These are phyloP conservation scores for Elgaria multicarinata DNA, from an alignment of 2,113 vertebrate species.

Conservation along the genomic window DNA sequence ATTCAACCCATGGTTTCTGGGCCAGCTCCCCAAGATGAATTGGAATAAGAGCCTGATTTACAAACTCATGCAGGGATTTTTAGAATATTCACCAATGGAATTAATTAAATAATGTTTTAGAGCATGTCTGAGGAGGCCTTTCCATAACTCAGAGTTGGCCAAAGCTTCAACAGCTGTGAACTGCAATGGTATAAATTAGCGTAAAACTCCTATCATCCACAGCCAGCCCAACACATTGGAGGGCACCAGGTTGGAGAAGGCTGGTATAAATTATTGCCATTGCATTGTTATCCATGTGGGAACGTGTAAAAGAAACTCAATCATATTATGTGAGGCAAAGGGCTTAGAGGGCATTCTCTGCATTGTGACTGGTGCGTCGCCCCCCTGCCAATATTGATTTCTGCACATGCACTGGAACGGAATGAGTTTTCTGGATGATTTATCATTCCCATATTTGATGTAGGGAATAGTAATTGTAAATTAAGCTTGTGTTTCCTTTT, in stretches of 20 bases:
- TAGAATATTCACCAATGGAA: constrained; percentile 29
- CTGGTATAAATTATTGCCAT: neutral
- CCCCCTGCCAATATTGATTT: constrained; percentile 34
- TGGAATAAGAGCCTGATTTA: constrained; percentile 11
- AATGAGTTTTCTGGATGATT: constrained; percentile 43
- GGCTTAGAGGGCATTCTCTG: constrained; percentile 21
- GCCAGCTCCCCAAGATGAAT: neutral
- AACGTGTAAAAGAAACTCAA: constrained; percentile 32
- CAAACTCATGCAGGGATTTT: neutral
- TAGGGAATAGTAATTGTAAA: constrained; percentile 60
- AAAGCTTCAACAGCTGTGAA: neutral
- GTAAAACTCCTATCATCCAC: too few species aligned
- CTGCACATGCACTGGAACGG: constrained; percentile 40
- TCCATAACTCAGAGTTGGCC: neutral
- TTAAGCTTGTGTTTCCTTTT: constrained; percentile 47
- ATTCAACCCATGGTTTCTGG: neutral
- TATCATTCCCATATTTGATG: constrained; percentile 48
- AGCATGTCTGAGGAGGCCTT: neutral
- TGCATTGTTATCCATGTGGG: accelerated
- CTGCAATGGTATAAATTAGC: neutral
- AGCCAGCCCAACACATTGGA: too few species aligned
- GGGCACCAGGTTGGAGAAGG: too few species aligned
- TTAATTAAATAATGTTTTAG: neutral
- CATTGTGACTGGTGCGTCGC: constrained; percentile 10
- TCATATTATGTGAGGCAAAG: constrained; percentile 31